Percentiles rank a stretch among this genome's conserved stretches.
phyloP scores from a whole-genome alignment of 1,140 invertebrate species.

The Wiebesia pumilae region DNA sequence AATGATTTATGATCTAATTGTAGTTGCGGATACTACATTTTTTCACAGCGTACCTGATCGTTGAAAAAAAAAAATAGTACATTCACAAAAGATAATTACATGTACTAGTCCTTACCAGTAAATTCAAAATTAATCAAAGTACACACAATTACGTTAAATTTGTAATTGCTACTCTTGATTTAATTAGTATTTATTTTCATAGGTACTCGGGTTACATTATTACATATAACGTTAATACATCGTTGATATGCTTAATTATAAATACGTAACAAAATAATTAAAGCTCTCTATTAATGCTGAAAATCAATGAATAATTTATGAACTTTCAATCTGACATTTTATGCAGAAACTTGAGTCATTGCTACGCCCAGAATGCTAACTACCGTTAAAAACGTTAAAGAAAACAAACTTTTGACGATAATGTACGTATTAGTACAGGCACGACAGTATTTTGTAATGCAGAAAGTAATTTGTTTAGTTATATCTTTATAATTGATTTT shows the following conservation, averaged over 20 bases:
- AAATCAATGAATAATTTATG: slow-evolving; percentile 48
- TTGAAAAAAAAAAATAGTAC: neutral
- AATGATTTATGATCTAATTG: slow-evolving; percentile 2
- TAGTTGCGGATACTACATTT: neutral
- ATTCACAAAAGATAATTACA: slow-evolving; percentile 8
- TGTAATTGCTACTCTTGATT: neutral
- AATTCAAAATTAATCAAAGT: neutral
- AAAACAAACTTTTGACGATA: neutral
- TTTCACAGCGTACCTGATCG: neutral
- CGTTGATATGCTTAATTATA: slow-evolving; percentile 2
- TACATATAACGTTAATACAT: slow-evolving; percentile 41
- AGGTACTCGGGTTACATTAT: neutral
- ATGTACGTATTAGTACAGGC: neutral
- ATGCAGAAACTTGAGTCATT: slow-evolving; percentile 41
- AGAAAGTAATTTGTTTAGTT: neutral
- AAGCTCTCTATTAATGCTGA: slow-evolving; percentile 6
- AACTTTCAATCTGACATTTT: slow-evolving; percentile 38
- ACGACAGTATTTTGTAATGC: neutral
- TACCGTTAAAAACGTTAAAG: slow-evolving; percentile 11
- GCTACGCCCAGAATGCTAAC: slow-evolving; percentile 17
- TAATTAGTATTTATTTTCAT: neutral
- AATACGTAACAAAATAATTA: slow-evolving; percentile 40
- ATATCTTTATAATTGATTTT: neutral
- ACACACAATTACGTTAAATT: neutral
- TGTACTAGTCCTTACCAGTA: neutral